Evolutionary conservation across 2,113 vertebrate genomes (phyloP), one percentile per base, ranked within the genome.

Genomic region (Centropristis striata): DNA sequence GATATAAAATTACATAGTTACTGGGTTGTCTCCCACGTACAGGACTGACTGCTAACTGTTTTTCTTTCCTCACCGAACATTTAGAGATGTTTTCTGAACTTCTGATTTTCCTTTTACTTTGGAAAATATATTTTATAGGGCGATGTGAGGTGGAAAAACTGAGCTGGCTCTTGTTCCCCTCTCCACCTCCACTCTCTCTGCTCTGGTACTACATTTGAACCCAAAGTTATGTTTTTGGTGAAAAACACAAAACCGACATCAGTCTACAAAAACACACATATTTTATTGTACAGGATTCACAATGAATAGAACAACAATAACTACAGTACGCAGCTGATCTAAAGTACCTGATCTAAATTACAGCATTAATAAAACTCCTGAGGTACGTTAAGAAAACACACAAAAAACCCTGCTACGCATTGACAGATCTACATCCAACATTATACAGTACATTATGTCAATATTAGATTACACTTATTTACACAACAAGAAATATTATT

Each of bases 251-350:
- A 51, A 69, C 21, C 21, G 6, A 51, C 15, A 25, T 2, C 7
- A 1, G 8, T 53, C 16, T 65, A 21, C 61, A 59, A 63, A 69
- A 63, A 54, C 20, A 51, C 9, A 65, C 23, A 53, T 21, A 66
- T 64, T 91, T 91, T 86, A 90, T 83, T 90, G 42, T 83, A 51
- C 75, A 84, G 1, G 58, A 71, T 75, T 84, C 63, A 71, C 79
- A 85, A 58, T 25, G 27, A 75, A 44, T 27, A 59, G 11, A 60
- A 76, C 71, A 57, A 66, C 75, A 51, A 49, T 74, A 78, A 20
- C 73, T 70, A 78, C 69, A 59, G 51, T 64, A 16, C 32, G 20
- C n/a, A 28, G 13, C 20, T 21, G 47, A 66, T 59, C n/a, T n/a
- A 49, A 32, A 46, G 37, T 28, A 58, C 21, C 9, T 63, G 46